Evolutionary conservation across 1,140 invertebrate genomes (phyloP), one percentile per base, ranked within the genome.

Genomic region (Drosophila nasuta): DNA sequence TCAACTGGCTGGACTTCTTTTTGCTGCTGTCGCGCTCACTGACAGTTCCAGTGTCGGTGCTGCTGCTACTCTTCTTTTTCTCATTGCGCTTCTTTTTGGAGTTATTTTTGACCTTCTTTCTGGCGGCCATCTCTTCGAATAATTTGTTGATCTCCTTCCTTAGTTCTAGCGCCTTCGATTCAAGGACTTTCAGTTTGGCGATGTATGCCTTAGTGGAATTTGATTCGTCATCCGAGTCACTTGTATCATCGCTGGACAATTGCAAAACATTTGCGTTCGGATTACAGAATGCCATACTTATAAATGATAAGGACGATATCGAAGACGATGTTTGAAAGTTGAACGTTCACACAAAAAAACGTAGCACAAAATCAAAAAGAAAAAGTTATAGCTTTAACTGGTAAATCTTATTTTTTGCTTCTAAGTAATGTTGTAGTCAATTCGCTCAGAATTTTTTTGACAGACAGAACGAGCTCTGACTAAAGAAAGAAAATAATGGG

Each of bases 121-220:
- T 97, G 91, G 95, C 94, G 91, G 95, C 94, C 59, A 94, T 95
- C 93, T 97, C 96, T 90, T 97, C 97, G 2, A 97, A 95, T 13
- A 98, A 93, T 82, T 96, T 97, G 46, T 95, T 95, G 95, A 99
- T 98, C 93, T 98, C 97, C 91, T 99, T 97, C 93, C 99, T 98
- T 93, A 99, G 95, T 15, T 95, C 95, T 76, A 96, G 95, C 25
- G 98, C 92, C 85, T 98, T 97, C 91, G 98, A 97, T 92, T 98
- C 97, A 59, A 99, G 94, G 77, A 96, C 94, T 88, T 97, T 95
- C n/a, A 98, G 94, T 94, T 96, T 95, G 78, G 97, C 96, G 88
- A 96, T 95, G 74, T 95, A 94, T 92, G 98, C 97, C 91, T 97
- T 97, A 75, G 96, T 96, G 5, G 96, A 97, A 92, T 97, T 96